phyloP scores from a whole-genome alignment of 2,113 vertebrate species.

The Brachypodius melanocephalos region DNA sequence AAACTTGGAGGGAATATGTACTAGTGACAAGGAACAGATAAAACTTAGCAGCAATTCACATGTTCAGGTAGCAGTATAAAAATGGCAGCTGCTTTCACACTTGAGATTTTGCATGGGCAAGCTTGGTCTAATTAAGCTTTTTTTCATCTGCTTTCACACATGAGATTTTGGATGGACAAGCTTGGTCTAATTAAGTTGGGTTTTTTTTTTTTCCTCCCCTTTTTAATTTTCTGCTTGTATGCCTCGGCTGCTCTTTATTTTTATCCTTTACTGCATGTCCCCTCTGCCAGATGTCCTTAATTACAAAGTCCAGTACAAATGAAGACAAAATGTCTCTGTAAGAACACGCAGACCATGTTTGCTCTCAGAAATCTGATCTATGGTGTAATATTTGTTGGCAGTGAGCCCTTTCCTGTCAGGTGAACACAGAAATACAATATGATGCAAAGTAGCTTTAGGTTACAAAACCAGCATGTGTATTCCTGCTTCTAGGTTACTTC shows the following conservation, averaged over 20 bases:
- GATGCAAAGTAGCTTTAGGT: not conserved
- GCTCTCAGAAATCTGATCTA: not conserved
- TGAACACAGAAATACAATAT: not conserved
- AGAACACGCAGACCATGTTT: not conserved
- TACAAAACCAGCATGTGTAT: not conserved
- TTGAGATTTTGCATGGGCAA: not conserved
- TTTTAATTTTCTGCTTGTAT: not conserved
- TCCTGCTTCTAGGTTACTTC: not conserved
- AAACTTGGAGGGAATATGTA: not conserved
- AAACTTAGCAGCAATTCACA: not conserved
- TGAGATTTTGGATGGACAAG: not conserved
- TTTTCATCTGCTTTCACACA: not conserved
- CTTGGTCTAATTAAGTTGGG: not conserved
- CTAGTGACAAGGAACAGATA: not conserved
- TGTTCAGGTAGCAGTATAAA: not conserved
- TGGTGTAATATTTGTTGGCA: not conserved
- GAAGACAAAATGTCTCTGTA: not conserved
- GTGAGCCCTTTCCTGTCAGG: slow-evolving; percentile 4
- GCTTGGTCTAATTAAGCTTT: not conserved
- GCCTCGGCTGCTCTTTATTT: not conserved
- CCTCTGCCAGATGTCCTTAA: not conserved
- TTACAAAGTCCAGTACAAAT: not conserved
- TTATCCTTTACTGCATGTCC: not conserved
- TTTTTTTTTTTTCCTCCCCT: no score
- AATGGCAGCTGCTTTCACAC: not conserved